Evolutionary conservation across 2,888 invertebrate genomes (phyloP), one percentile per base, ranked within the genome.

Genomic region (Linnaemya vulpina): DNA sequence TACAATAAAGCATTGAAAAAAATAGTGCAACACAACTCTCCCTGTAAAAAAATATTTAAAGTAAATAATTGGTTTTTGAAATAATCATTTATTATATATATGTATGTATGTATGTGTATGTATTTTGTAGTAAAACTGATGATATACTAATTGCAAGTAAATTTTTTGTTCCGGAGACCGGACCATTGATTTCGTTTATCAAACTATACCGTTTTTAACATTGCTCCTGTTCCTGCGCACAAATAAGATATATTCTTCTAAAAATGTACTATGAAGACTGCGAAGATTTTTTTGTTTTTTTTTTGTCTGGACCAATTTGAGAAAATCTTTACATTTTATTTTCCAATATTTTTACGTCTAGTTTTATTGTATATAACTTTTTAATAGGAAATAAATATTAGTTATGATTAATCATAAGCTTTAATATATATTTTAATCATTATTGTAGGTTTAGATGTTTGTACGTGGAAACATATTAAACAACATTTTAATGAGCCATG

Each of bases 171-270:
- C 76, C 46, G 68, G 63, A 63, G 30, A 58, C 68, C 62, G 75
- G 79, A 79, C 68, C 11, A 75, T 55, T n/a, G 35, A 15, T 71
- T 46, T 71, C 17, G 40, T 46, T 73, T 77, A 67, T 73, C 62
- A 71, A 76, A 76, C 67, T 62, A 71, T 80, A 80, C 79, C 80
- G 70, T 80, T 73, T 80, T 79, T 20, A 67, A 73, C 80, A 78
- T 81, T 68, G 60, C 62, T 81, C 65, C 76, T 60, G 80, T 75
- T 84, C 80, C 70, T 84, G 84, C 84, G 84, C 84, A 84, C 68
- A 63, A 79, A 25, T 58, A 25, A 38, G 65, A 65, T 58, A 70
- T 74, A 58, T 58, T 55, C 15, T 76, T 70, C 46, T 70, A 70
- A 55, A 53, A 70, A 68, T 68, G 51, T 55, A 46, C 53, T 53